These are phyloP conservation scores for Sphenodon punctatus DNA, from an alignment of 2,797 vertebrate genomes.

Conservation along the genomic window DNA sequence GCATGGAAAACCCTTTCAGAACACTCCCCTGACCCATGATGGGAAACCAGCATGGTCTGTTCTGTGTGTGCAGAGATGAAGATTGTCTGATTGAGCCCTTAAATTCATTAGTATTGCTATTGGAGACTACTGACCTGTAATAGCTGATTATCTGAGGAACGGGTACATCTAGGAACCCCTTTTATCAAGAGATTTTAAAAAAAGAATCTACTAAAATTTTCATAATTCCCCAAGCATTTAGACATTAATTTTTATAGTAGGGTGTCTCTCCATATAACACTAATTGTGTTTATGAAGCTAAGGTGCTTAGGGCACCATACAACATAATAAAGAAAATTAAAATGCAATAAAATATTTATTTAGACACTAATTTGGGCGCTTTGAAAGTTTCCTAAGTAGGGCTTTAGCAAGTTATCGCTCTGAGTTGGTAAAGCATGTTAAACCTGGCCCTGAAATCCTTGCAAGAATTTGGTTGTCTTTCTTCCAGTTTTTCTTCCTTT, in stretches of 20 bases:
- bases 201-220: neutral
- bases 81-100: no score
- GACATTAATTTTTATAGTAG: neutral
- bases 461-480: neutral
- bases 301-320: neutral
- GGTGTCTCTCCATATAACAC: neutral
- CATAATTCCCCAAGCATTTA: neutral
- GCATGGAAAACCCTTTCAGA: no score
- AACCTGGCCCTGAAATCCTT: neutral
- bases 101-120: no score
- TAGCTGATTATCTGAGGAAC: neutral
- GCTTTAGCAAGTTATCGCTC: neutral
- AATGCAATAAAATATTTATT: constrained; percentile 22
- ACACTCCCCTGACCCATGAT: no score
- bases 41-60: no score
- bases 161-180: neutral
- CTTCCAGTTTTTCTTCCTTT: no score
- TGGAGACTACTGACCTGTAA: neutral
- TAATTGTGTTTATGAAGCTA: neutral
- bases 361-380: neutral
- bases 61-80: no score
- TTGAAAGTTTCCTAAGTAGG: neutral
- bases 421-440: neutral
- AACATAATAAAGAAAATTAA: constrained; percentile 6
- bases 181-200: neutral